These are phyloP conservation scores for Trimorus sp. DNA, from an alignment of 2,888 invertebrate genomes.

Conservation along the genomic window DNA sequence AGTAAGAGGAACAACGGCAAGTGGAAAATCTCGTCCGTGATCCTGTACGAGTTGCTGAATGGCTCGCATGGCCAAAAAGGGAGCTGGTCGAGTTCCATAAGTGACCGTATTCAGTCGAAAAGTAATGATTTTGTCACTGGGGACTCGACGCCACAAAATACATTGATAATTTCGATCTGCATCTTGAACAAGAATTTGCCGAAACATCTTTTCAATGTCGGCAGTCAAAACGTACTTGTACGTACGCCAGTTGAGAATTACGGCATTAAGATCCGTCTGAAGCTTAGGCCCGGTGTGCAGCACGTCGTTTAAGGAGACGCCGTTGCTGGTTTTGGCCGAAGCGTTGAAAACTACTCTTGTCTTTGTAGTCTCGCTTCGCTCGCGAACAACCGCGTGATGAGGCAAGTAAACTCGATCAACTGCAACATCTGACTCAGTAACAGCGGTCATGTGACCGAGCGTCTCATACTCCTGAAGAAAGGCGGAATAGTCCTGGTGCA, in stretches of 20 bases:
- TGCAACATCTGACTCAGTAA: not conserved
- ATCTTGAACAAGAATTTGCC: slow-evolving; percentile 25
- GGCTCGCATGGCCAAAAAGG: slow-evolving; percentile 19
- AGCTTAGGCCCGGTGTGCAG: slow-evolving; percentile 3
- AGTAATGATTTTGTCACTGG: not conserved
- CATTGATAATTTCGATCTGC: slow-evolving; percentile 34
- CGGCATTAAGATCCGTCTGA: slow-evolving; percentile 3
- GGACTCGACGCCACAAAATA: slow-evolving; percentile 24
- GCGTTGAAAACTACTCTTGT: slow-evolving; percentile 14
- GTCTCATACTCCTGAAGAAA: slow-evolving; percentile 3
- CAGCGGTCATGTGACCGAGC: slow-evolving; percentile 6
- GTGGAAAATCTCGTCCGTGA: slow-evolving; percentile 12
- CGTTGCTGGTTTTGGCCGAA: not conserved
- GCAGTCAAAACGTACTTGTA: slow-evolving; percentile 7
- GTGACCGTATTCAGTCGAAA: slow-evolving; percentile 43
- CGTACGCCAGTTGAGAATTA: slow-evolving; percentile 13
- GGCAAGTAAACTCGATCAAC: not conserved
- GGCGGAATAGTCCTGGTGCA: not conserved
- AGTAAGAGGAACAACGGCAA: not conserved
- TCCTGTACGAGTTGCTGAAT: slow-evolving; percentile 11
- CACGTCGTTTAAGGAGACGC: not conserved
- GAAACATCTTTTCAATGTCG: slow-evolving; percentile 36
- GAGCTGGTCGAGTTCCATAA: slow-evolving; percentile 35
- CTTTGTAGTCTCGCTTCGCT: not conserved
- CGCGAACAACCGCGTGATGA: slow-evolving; percentile 3